phyloP scores from a whole-genome alignment of 2,797 vertebrate species.

The Acrossocheilus fasciatus region DNA sequence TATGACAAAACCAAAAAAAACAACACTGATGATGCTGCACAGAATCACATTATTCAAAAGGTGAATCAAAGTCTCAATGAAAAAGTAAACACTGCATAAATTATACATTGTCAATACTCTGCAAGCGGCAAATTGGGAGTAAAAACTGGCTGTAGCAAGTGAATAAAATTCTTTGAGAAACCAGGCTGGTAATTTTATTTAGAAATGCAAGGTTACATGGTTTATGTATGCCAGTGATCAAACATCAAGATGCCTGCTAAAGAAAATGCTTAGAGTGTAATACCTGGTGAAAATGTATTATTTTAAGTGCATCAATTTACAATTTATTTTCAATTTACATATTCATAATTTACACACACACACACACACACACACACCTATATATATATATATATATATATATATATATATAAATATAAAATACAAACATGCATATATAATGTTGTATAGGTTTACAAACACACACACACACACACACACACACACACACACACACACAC shows the following conservation, averaged over 20 bases:
- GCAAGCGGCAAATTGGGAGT: not conserved
- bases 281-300: not conserved
- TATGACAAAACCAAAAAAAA: conserved; percentile 33
- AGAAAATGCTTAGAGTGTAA: not conserved
- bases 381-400: too few species aligned
- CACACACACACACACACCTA: not conserved
- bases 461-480: too few species aligned
- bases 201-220: not conserved
- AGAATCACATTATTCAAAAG: not conserved
- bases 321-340: not conserved
- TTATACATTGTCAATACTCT: not conserved
- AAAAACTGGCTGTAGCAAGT: not conserved
- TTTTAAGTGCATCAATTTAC: too few species aligned
- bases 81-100: not conserved
- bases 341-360: not conserved
- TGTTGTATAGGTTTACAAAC: not conserved
- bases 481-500: too few species aligned
- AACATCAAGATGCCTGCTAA: not conserved
- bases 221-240: not conserved
- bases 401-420: not conserved
- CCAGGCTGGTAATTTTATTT: not conserved
- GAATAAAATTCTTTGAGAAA: not conserved
- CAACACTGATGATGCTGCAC: conserved; percentile 4
- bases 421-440: not conserved
- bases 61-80: not conserved